Base-by-base conservation (phyloP, 2,113 vertebrate genomes). In the Corythaeola cristata region DNA sequence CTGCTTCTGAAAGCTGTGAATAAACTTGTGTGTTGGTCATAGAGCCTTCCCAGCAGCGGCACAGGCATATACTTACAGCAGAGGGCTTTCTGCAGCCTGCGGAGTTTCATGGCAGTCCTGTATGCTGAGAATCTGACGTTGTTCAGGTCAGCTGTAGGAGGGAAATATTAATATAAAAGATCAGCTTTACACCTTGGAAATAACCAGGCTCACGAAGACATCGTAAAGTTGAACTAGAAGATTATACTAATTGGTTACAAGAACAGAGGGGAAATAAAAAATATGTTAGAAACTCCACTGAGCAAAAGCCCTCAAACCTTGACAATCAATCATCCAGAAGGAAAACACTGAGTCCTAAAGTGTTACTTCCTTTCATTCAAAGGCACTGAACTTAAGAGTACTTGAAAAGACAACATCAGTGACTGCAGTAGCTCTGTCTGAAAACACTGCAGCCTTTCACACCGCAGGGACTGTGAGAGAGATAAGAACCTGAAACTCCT, bases 121-220 rank as follows among this genome's bases (percentile, higher is more conserved):
- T 99, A 99, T 2, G 99, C 99, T 0, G 99, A 99, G 98, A 99
- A 99, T 49, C 99, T 98, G 87, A 99, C 99, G 20, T 99, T 99
- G 98, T 99, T 99, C 97, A 99, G 98, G 97, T 99, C 99, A 97
- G 99, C 99, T 99, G 97, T 89, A 96, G 87, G 76, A 44, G 33
- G 45, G 16, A 35, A 75, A 64, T 16, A 83, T 47, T 68, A 69
- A 47, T 96, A 90, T 50, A 75, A 69, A 59, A 67, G 45, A 84
- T 91, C 91, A 97, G 97, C 79, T 96, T 89, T 88, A 85, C 59
- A 94, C 24, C 55, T 92, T 26, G 88, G 63, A 96, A 50, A 71
- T 8, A 35, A 73, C 9, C 28, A 85, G 49, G 52, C 28, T 73
- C n/a, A 55, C 3, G 12, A 62, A 85, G 18, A 62, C 0, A 0